Conservation (phyloP, 2,797 vertebrate species). For the Neopelma chrysocephalum region DNA sequence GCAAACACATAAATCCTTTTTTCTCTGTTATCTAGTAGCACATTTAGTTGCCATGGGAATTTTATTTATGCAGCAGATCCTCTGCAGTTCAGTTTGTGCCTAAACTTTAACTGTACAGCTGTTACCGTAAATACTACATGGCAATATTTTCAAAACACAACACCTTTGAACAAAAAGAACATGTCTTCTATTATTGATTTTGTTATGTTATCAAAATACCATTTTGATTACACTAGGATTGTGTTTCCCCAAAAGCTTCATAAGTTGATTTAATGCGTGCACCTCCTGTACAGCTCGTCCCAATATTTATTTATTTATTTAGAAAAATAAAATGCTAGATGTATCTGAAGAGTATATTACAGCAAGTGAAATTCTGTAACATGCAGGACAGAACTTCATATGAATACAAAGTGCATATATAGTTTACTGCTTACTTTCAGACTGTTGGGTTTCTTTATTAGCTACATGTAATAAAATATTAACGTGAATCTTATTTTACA, state of each 20-base stretch:
- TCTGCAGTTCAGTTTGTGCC: slow-evolving; percentile 84
- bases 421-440: neutral
- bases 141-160: slow-evolving; percentile 80
- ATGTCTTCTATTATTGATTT: slow-evolving; percentile 70
- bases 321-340: neutral
- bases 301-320: slow-evolving; percentile 38
- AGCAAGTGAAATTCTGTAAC: slow-evolving; percentile 1
- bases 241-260: slow-evolving; percentile 28
- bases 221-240: slow-evolving; percentile 50
- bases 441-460: neutral
- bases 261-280: slow-evolving; percentile 32
- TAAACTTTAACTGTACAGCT: slow-evolving; percentile 84
- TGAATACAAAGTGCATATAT: neutral
- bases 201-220: slow-evolving; percentile 66
- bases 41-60: slow-evolving; percentile 90
- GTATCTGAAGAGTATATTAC: neutral
- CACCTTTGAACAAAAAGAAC: slow-evolving; percentile 74
- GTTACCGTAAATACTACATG: slow-evolving; percentile 80
- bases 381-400: neutral
- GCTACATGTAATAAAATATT: neutral
- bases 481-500: neutral
- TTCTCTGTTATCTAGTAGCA: slow-evolving; percentile 86
- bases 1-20: slow-evolving; percentile 90
- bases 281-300: neutral
- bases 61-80: slow-evolving; percentile 86